These are phyloP conservation scores for Drosophila nasuta DNA, from an alignment of 1,140 invertebrate species.

Conservation along the genomic window DNA sequence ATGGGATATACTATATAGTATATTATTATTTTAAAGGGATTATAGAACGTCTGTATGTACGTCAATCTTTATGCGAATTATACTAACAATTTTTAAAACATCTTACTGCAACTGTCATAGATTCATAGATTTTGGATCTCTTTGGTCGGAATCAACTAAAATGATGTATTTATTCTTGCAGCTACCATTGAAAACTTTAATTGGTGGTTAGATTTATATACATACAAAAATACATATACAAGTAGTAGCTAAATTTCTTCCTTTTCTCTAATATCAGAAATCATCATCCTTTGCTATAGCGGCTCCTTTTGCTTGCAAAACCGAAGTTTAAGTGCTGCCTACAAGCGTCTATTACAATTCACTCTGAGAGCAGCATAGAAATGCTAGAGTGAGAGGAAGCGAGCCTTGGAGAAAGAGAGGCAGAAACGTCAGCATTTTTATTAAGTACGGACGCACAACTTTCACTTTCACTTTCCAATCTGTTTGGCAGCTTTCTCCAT, in stretches of 20 bases:
- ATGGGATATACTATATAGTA: no score
- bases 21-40: no score
- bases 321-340: background rate
- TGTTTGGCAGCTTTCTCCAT: constrained; percentile 30
- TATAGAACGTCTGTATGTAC: no score
- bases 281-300: background rate
- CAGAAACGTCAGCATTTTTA: constrained; percentile 48
- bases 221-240: no score
- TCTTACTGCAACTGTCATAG: no score
- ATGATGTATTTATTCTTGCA: no score
- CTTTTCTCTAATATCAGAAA: background rate
- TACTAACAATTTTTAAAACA: no score
- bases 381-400: background rate
- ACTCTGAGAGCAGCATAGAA: constrained; percentile 1
- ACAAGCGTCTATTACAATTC: constrained; percentile 3
- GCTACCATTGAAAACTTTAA: no score
- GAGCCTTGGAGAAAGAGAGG: background rate
- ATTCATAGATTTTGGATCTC: no score
- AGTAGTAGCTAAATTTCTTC: background rate
- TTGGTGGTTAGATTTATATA: no score
- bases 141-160: no score
- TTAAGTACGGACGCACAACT: constrained; percentile 39
- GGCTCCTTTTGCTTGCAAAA: background rate
- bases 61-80: no score
- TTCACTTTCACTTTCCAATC: constrained; percentile 57